These are phyloP conservation scores for Oryzias dopingdopingensis DNA, from an alignment of 2,797 vertebrate genomes.

Conservation along the genomic window DNA sequence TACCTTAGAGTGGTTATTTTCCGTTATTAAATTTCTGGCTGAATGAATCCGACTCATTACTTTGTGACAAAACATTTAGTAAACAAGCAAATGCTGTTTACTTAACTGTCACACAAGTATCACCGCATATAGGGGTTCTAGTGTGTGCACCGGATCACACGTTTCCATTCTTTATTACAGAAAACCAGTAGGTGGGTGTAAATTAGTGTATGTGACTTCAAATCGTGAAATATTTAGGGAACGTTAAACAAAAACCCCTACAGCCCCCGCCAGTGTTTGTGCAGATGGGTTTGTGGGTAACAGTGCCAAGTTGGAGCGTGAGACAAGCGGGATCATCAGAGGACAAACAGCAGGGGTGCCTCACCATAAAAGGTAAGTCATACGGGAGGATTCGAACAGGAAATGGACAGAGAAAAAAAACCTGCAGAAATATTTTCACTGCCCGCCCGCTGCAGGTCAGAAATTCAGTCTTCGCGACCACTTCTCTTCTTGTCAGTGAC, in stretches of 20 bases:
- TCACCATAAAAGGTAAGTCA: slow-evolving; percentile 71
- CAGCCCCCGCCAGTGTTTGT: slow-evolving; percentile 43
- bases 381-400: slow-evolving; percentile 31
- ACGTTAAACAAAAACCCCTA: slow-evolving; percentile 45
- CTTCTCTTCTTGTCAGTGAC: slow-evolving; percentile 17
- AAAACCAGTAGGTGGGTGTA: slow-evolving; percentile 11
- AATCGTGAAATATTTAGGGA: slow-evolving; percentile 64
- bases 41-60: slow-evolving; percentile 67
- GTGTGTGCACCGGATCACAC: slow-evolving; percentile 15
- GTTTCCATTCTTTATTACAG: slow-evolving; percentile 39
- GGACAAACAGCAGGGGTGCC: slow-evolving; percentile 55
- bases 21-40: slow-evolving; percentile 72
- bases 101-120: slow-evolving; percentile 27
- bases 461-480: slow-evolving; percentile 16
- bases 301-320: slow-evolving; percentile 48
- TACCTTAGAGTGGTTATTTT: slow-evolving; percentile 44
- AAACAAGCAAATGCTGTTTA: slow-evolving; percentile 17
- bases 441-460: slow-evolving; percentile 1
- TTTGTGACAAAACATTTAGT: slow-evolving; percentile 71
- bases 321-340: slow-evolving; percentile 40
- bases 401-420: slow-evolving; percentile 14
- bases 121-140: slow-evolving; percentile 28
- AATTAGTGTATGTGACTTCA: slow-evolving; percentile 42
- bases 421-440: neutral
- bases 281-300: slow-evolving; percentile 44